phyloP scores from a whole-genome alignment of 2,113 vertebrate species.

The Perognathus longimembris region DNA sequence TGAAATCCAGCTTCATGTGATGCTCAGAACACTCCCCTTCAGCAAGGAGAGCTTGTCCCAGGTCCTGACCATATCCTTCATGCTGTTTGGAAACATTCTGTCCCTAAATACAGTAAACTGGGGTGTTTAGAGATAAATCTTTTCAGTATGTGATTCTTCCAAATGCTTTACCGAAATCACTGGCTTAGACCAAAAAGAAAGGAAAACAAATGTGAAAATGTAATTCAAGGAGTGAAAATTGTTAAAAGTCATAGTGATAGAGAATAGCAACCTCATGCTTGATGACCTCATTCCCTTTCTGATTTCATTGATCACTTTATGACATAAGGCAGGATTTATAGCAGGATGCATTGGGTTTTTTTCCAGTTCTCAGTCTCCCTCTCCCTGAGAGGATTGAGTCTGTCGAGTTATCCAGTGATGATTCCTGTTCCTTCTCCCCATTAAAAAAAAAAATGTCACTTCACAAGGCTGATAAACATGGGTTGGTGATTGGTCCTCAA shows the following conservation, averaged over 20 bases:
- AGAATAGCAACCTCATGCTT: slow-evolving; percentile 81
- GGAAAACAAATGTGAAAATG: slow-evolving; percentile 81
- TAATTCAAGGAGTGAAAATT: slow-evolving; percentile 82
- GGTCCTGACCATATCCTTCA: not conserved
- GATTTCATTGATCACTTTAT: slow-evolving; percentile 88
- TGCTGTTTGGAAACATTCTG: not conserved
- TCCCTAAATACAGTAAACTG: slow-evolving; percentile 54
- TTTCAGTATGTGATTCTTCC: slow-evolving; percentile 61
- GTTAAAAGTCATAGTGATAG: slow-evolving; percentile 85
- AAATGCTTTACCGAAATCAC: slow-evolving; percentile 70
- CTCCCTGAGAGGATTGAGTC: slow-evolving; percentile 85
- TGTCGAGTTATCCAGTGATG: slow-evolving; percentile 81
- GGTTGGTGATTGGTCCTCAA: slow-evolving; percentile 87
- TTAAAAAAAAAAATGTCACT: slow-evolving; percentile 82
- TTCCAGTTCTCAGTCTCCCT: slow-evolving; percentile 87
- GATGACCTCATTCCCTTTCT: slow-evolving; percentile 86
- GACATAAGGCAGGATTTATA: slow-evolving; percentile 87
- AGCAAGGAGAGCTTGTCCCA: not conserved
- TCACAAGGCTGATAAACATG: slow-evolving; percentile 89
- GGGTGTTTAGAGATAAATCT: slow-evolving; percentile 64
- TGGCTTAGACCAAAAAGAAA: slow-evolving; percentile 84
- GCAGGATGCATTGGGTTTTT: slow-evolving; percentile 85
- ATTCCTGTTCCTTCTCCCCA: slow-evolving; percentile 82
- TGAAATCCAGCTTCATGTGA: not conserved
- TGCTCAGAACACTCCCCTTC: not conserved